Percentiles rank a stretch among this genome's conserved stretches.
Evolutionary conservation across 2,888 invertebrate species (phyloP).

Genomic region (Nephrotoma flavescens): DNA sequence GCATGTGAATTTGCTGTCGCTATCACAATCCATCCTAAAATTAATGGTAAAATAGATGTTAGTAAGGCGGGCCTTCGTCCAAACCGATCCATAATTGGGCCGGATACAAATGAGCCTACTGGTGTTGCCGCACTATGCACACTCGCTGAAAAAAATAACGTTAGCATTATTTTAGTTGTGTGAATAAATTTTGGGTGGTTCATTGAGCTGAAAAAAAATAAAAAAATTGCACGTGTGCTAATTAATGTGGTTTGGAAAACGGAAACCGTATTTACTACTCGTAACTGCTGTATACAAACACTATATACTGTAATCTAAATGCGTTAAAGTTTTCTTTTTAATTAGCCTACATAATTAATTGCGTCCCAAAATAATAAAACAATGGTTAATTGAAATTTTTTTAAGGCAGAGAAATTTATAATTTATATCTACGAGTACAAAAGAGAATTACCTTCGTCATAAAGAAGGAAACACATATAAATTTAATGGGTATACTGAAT

Average conservation of each 20-base stretch:
- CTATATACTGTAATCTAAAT: too few relatives aligned
- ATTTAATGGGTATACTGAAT: too few relatives aligned
- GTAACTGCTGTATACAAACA: too few relatives aligned
- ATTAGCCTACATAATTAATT: too few relatives aligned
- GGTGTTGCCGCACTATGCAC: slow-evolving; percentile 67
- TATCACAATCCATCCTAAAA: slow-evolving; percentile 53
- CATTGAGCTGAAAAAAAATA: neutral
- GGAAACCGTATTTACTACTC: neutral
- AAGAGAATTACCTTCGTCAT: too few relatives aligned
- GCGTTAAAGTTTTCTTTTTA: too few relatives aligned
- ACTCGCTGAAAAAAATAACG: slow-evolving; percentile 40
- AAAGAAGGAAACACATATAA: too few relatives aligned
- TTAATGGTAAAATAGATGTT: slow-evolving; percentile 46
- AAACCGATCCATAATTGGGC: slow-evolving; percentile 52
- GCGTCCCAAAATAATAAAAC: too few relatives aligned
- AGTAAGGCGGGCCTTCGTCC: slow-evolving; percentile 52
- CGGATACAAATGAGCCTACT: slow-evolving; percentile 54
- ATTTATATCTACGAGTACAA: too few relatives aligned
- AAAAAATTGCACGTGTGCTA: neutral
- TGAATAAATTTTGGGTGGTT: neutral
- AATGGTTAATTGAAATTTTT: too few relatives aligned
- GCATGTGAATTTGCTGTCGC: slow-evolving; percentile 41
- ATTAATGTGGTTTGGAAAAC: neutral
- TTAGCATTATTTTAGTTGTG: neutral
- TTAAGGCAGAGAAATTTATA: too few relatives aligned